Evolutionary conservation across 2,113 vertebrate species (phyloP), one percentile per base, ranked within the genome.

Genomic region (Catharus fuscescens): DNA sequence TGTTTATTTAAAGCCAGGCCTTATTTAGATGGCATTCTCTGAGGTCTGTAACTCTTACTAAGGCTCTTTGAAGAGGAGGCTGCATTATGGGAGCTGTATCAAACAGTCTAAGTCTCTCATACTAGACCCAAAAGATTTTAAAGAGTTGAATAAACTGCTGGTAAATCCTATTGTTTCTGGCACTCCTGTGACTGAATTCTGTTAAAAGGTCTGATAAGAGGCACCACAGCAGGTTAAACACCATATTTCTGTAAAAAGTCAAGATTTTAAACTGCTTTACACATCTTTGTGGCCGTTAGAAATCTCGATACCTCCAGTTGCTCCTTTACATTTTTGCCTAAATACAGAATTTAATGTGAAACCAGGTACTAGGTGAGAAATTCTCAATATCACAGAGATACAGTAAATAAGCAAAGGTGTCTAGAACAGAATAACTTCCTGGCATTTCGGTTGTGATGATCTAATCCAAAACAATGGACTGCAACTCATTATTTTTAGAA

Each of bases 191-290:
- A 54, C 20, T 73, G 56, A 78, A 38, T 44, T 52, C 11, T 32
- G n/a, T 44, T 26, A 23, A 62, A 70, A 11, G 12, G 6, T 25
- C 60, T 50, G 42, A 6, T 18, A n/a, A 3, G 8, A 45, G 54
- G 28, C 45, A 31, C 23, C 67, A 71, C 10, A 62, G n/a, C 16
- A 79, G 20, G n/a, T 45, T 19, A 62, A 31, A 53, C 4, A 62
- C 4, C 0, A 0, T 23, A 48, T n/a, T 62, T 48, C 57, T 8
- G 8, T 42, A 47, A 73, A 74, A 5, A 47, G 18, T 26, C 31
- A 66, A 57, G 32, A 57, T 0, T 53, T 36, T 61, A 24, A 87
- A 77, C 12, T 50, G 31, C 36, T 88, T 44, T 36, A 12, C 21
- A 77, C 1, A 3, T 28, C 69, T 60, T n/a, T 76, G 23, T 53